Conservation (phyloP, 2,888 invertebrate species). For the Falcaria lacertinaria region DNA sequence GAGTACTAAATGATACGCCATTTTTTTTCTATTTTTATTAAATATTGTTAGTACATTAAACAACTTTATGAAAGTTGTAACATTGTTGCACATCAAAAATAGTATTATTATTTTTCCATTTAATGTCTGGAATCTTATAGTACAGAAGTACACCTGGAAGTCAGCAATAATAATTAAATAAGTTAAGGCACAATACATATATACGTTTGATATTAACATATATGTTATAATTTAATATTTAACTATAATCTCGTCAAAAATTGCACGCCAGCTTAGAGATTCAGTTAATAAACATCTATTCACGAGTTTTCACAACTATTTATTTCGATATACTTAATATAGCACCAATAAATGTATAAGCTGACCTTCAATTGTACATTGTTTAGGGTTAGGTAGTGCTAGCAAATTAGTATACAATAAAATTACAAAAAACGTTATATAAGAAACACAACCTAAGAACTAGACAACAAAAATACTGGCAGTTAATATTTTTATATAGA, state of each 20-base stretch:
- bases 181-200: slow-evolving; percentile 52
- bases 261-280: slow-evolving; percentile 3
- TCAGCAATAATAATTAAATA: no score
- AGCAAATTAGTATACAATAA: slow-evolving; percentile 4
- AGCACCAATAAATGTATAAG: slow-evolving; percentile 26
- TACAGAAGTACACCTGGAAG: no score
- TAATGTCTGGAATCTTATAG: no score
- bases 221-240: no score
- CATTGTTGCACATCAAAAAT: slow-evolving; percentile 51
- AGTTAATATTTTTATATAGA: slow-evolving; percentile 31
- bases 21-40: slow-evolving; percentile 24
- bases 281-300: background rate
- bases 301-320: background rate
- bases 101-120: slow-evolving; percentile 33
- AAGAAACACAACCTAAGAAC: slow-evolving; percentile 55
- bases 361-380: no score
- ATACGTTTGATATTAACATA: no score
- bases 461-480: slow-evolving; percentile 66
- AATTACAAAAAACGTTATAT: slow-evolving; percentile 19
- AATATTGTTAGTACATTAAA: slow-evolving; percentile 50
- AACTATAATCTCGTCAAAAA: background rate
- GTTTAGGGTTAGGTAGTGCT: background rate
- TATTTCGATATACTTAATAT: no score
- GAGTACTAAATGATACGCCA: background rate
- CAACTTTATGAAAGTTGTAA: slow-evolving; percentile 62